Evolutionary conservation across 2,797 vertebrate species (phyloP).

Genomic region (Decapterus maruadsi): DNA sequence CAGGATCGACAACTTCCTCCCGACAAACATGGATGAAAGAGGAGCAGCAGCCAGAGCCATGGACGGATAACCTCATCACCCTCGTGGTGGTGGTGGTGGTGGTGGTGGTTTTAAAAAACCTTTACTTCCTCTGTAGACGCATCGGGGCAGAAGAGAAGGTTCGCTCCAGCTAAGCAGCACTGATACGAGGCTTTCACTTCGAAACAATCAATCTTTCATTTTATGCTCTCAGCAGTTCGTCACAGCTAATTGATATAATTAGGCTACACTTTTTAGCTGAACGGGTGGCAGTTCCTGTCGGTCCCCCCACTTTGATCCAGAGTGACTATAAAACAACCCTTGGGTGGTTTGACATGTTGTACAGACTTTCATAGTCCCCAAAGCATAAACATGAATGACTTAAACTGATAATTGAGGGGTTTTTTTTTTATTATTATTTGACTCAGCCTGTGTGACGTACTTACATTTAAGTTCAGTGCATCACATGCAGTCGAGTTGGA

Average conservation of each 20-base stretch:
- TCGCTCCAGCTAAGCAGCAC: conserved; percentile 36
- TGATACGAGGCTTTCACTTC: conserved; percentile 12
- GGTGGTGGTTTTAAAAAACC: conserved; percentile 3
- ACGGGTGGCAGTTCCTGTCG: not conserved
- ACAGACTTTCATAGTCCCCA: not conserved
- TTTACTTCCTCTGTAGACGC: conserved; percentile 4
- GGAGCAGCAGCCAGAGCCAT: conserved; percentile 1
- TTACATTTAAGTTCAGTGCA: no score
- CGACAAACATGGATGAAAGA: conserved; percentile 39
- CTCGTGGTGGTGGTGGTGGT: not conserved
- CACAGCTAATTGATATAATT: conserved; percentile 6
- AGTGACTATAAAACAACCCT: not conserved
- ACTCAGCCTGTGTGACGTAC: no score
- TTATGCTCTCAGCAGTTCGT: conserved; percentile 15
- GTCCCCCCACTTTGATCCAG: not conserved
- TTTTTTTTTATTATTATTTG: no score
- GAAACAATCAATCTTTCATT: not conserved
- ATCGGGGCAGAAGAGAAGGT: conserved; percentile 16
- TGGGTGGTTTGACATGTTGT: not conserved
- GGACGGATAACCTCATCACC: conserved; percentile 5
- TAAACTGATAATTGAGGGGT: no score
- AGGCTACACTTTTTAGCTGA: not conserved
- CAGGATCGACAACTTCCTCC: conserved; percentile 63
- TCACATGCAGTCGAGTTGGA: no score
- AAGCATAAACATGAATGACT: not conserved